Percentiles rank a stretch among this genome's conserved stretches.
These are phyloP conservation scores for Eurypyga helias DNA, from an alignment of 2,113 vertebrate genomes.

Conservation along the genomic window DNA sequence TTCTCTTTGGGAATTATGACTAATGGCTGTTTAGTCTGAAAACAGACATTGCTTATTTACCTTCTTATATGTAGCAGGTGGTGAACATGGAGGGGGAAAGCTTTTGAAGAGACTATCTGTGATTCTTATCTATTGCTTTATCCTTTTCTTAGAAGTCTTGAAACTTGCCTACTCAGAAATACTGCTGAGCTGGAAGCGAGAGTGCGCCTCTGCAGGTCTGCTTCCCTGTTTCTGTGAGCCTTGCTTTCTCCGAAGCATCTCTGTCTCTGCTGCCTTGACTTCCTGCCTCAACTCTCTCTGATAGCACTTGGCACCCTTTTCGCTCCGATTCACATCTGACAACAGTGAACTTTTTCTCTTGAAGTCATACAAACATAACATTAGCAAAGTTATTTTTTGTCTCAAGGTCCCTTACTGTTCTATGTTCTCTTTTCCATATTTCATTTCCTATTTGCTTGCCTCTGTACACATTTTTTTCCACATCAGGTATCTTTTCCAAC, in stretches of 20 bases:
- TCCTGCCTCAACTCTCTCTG: not conserved
- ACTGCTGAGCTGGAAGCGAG: not conserved
- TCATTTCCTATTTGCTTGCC: not conserved
- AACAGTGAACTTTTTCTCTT: not conserved
- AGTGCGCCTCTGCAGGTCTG: not conserved
- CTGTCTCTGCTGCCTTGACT: not conserved
- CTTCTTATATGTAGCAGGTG: not conserved
- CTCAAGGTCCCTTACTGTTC: not conserved
- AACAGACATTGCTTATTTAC: constrained; percentile 25
- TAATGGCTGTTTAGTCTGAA: constrained; percentile 31
- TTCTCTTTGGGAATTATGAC: constrained; percentile 40
- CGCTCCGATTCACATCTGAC: not conserved
- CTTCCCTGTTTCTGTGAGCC: not conserved
- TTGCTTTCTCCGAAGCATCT: not conserved
- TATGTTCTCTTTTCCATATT: not conserved
- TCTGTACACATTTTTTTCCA: not conserved
- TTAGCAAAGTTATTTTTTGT: not conserved
- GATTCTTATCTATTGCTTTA: not conserved
- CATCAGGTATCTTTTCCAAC: not conserved
- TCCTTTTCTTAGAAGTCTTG: not conserved
- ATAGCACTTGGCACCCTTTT: not conserved
- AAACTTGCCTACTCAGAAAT: not conserved
- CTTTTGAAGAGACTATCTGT: not conserved
- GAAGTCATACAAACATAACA: not conserved
- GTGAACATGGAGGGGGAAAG: not conserved